phyloP scores from a whole-genome alignment of 2,888 invertebrate species.

The Ceriagrion tenellum region DNA sequence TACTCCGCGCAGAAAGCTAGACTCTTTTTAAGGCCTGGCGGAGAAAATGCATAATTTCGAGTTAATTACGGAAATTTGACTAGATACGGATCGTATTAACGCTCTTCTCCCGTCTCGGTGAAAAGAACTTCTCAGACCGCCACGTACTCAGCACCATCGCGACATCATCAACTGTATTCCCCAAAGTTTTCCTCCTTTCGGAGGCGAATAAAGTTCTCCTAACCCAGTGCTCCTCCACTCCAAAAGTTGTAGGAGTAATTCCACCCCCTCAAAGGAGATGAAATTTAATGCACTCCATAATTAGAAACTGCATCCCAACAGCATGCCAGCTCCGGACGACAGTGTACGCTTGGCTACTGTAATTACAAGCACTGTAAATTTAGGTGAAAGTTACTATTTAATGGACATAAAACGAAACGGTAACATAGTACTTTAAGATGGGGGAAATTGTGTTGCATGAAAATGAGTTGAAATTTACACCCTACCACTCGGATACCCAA shows the following conservation, averaged over 20 bases:
- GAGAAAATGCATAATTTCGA: constrained; percentile 26
- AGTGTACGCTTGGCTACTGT: not conserved
- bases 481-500: not conserved
- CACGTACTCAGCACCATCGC: not conserved
- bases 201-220: not conserved
- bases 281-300: constrained; percentile 19
- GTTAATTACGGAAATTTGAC: constrained; percentile 22
- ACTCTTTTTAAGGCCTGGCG: not conserved
- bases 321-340: not conserved
- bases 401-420: not conserved
- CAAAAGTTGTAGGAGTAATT: not conserved
- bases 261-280: not conserved
- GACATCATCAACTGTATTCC: not conserved
- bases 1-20: not conserved
- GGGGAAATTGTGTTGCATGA: not conserved
- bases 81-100: constrained; percentile 21
- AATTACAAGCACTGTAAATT: not conserved
- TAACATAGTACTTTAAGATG: not conserved
- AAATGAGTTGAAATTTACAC: not conserved
- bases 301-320: not conserved
- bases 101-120: not conserved
- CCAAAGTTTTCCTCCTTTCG: not conserved
- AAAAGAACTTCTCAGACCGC: not conserved
- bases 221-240: not conserved
- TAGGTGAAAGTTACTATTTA: not conserved